phyloP scores from a whole-genome alignment of 2,888 invertebrate genomes.

The Chrysomela aeneicollis region DNA sequence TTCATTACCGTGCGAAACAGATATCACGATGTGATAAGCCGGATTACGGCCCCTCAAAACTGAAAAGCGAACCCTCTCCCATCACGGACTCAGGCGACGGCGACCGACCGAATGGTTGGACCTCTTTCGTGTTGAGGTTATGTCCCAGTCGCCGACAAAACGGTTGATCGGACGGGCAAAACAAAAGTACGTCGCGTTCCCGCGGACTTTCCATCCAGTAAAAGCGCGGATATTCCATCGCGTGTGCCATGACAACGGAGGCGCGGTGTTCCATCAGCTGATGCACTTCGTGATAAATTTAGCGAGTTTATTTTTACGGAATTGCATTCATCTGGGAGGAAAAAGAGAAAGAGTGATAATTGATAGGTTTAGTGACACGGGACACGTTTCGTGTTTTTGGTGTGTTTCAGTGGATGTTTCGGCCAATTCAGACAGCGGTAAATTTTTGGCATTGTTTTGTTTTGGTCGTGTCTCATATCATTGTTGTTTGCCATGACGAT shows the following conservation, averaged over 20 bases:
- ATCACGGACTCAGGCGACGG: conserved; percentile 21
- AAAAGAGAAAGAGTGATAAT: conserved; percentile 33
- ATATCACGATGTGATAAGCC: not conserved
- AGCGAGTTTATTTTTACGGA: conserved; percentile 52
- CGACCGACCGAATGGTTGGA: conserved; percentile 23
- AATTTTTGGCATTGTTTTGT: conserved; percentile 17
- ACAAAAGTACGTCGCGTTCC: conserved; percentile 19
- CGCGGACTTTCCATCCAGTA: conserved; percentile 35
- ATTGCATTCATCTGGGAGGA: conserved; percentile 40
- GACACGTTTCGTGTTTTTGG: conserved; percentile 14
- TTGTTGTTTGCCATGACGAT: conserved; percentile 23
- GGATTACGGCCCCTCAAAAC: conserved; percentile 2
- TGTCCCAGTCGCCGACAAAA: conserved; percentile 29
- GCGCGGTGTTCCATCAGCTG: conserved; percentile 27
- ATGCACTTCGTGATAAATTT: conserved; percentile 45
- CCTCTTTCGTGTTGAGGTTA: conserved; percentile 36
- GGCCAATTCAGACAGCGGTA: conserved; percentile 19
- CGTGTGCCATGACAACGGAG: conserved; percentile 25
- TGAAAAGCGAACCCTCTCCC: not conserved
- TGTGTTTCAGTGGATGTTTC: conserved; percentile 16
- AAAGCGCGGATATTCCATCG: conserved; percentile 19
- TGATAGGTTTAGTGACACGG: conserved; percentile 24
- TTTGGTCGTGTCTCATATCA: conserved; percentile 4
- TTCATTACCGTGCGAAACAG: not conserved
- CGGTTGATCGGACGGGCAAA: conserved; percentile 11